Base-by-base conservation (phyloP, 2,888 invertebrate species). In the Pyrocoelia pectoralis region DNA sequence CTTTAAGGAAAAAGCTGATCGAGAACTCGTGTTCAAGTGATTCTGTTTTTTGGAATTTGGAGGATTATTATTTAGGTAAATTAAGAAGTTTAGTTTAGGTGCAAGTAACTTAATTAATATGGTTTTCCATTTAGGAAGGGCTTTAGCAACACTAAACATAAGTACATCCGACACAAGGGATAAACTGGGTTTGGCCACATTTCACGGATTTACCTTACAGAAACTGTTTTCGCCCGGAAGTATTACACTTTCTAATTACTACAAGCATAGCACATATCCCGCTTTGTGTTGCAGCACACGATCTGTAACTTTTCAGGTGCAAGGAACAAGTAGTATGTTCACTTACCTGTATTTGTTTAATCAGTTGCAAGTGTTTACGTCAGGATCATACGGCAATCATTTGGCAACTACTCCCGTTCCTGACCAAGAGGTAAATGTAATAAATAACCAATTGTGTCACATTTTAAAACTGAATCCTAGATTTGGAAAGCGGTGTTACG, bases 301-400 rank as follows among this genome's bases (percentile, higher is more conserved):
- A 65, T 80, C 84, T 0, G 79, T 86, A 6, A 84, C 85, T 18
- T 86, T 85, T 70, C 82, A 83, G 80, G 81, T 83, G 14, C 79
- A 80, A 38, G 85, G 85, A 67, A 76, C 81, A 3, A 83, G 84
- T 66, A 85, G 83, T 77, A 81, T 86, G 77, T 82, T 84, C 61
- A 83, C 81, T 8, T 81, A 84, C 60, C 77, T 85, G 72, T 87
- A 86, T 75, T 76, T 86, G 53, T 73, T 86, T n/a, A 84, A 86
- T 69, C 80, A 81, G 54, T 68, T 86, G 41, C 80, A 83, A 70
- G 75, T 84, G 29, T 83, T 85, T 70, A 67, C 71, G 13, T 56
- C 71, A 40, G 84, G 83, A 41, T 71, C 72, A 49, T 79, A 80
- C 63, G 85, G 85, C 19, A 84, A 82, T 72, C 74, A 61, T 67